Evolutionary conservation across 2,888 invertebrate species (phyloP), one percentile per base, ranked within the genome.

Genomic region (Bugula neritina): DNA sequence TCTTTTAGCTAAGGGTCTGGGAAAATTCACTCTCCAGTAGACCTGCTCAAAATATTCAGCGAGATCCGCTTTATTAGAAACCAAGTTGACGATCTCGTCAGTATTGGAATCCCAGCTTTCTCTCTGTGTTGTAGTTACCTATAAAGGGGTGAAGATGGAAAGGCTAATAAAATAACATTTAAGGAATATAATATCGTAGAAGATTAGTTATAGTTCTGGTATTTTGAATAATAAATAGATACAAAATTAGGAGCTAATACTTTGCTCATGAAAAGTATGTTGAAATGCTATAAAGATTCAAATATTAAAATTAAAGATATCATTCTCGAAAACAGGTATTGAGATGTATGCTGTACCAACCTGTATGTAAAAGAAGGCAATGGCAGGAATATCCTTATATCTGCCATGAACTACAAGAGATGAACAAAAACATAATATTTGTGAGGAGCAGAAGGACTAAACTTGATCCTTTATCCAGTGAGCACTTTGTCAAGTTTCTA

Each of bases 1-100:
- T 63, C 63, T 63, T n/a, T 63, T 63, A 5, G 63, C 63, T 27
- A 63, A 25, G 17, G 27, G 31, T 25, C 63, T 27, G 17, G 63
- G 63, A 63, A 63, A 63, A n/a, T 63, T 63, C 5, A 63, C 63
- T n/a, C 63, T 63, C 63, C 63, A 63, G 31, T 63, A 63, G 17
- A 63, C 63, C 27, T 10, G 31, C n/a, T 63, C 63, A 13, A 31
- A 31, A 10, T 25, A 3, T 21, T 34, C 27, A 43, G 43, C 43
- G 5, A 17, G 43, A 17, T 17, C 43, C 1, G 27, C 63, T 25
- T 63, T 27, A 29, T 31, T 13, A 13, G 29, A 25, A 13, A 31
- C 63, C 10, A 63, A 29, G 27, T 25, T 2, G 25, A 25, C 31
- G 17, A 43, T 43, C 17, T 43, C 43, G n/a, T 63, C 63, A 13